These are phyloP conservation scores for Cisticola juncidis DNA, from an alignment of 2,113 vertebrate species.

Conservation along the genomic window DNA sequence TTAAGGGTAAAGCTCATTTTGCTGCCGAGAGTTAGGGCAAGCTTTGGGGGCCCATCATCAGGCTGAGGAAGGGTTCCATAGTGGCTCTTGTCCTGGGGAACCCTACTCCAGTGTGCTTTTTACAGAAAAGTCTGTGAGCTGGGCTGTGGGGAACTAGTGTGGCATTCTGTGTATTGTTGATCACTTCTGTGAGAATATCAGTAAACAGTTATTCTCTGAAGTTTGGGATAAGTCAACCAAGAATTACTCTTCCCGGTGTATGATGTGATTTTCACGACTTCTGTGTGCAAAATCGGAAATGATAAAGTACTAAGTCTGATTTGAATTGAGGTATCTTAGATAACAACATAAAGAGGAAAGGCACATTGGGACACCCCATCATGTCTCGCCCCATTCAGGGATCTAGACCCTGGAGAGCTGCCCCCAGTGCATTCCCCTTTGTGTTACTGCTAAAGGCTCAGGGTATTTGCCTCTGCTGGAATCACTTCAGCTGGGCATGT, in stretches of 20 bases:
- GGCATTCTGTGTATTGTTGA: background rate
- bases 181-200: background rate
- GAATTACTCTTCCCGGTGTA: background rate
- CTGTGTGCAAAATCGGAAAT: background rate
- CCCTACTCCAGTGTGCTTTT: background rate
- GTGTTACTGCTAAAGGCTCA: fast-evolving
- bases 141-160: background rate
- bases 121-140: background rate
- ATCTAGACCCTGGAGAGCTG: too few relatives aligned
- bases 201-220: background rate
- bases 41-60: background rate
- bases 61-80: background rate
- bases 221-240: background rate
- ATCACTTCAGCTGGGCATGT: fast-evolving
- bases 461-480: background rate
- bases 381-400: background rate
- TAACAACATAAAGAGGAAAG: background rate
- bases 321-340: background rate
- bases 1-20: background rate
- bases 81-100: background rate
- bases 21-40: fast-evolving
- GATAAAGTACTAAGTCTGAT: background rate
- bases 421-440: background rate
- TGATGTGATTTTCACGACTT: background rate
- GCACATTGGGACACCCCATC: fast-evolving